phyloP scores from a whole-genome alignment of 2,888 invertebrate species.

The Caenorhabditis sp. region DNA sequence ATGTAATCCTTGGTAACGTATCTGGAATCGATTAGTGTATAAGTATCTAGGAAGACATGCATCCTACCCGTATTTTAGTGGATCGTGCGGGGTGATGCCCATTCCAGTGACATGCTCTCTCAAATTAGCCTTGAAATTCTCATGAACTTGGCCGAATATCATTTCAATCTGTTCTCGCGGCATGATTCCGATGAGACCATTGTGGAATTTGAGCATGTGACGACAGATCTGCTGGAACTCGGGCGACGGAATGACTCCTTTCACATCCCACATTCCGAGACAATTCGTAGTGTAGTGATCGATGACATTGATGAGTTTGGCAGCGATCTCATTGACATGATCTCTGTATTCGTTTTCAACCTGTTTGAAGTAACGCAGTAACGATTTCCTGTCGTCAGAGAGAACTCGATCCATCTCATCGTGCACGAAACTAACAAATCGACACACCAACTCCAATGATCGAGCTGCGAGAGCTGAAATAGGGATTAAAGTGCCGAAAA shows the following conservation, averaged over 20 bases:
- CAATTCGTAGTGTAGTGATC: constrained; percentile 91
- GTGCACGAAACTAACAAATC: constrained; percentile 85
- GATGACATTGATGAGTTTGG: constrained; percentile 93
- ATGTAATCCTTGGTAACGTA: constrained; percentile 72
- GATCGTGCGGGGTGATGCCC: constrained; percentile 80
- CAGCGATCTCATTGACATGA: constrained; percentile 94
- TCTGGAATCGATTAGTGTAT: constrained; percentile 35
- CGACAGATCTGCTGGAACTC: constrained; percentile 85
- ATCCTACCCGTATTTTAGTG: constrained; percentile 77
- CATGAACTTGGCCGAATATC: constrained; percentile 74
- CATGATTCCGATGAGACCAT: constrained; percentile 79
- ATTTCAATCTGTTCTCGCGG: constrained; percentile 73
- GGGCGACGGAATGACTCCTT: constrained; percentile 92
- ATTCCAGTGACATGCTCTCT: constrained; percentile 70
- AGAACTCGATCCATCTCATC: constrained; percentile 70
- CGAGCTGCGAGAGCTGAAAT: constrained; percentile 84
- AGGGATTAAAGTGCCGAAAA: background rate
- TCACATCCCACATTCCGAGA: constrained; percentile 92
- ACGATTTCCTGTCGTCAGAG: constrained; percentile 69
- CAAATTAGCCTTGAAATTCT: constrained; percentile 77
- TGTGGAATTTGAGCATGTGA: constrained; percentile 87
- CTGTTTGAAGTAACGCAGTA: constrained; percentile 75
- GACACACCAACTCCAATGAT: constrained; percentile 85
- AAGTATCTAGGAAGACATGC: background rate
- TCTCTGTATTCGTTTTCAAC: constrained; percentile 86